These are phyloP conservation scores for Drosophila saltans DNA, from an alignment of 1,140 invertebrate genomes.

Conservation along the genomic window DNA sequence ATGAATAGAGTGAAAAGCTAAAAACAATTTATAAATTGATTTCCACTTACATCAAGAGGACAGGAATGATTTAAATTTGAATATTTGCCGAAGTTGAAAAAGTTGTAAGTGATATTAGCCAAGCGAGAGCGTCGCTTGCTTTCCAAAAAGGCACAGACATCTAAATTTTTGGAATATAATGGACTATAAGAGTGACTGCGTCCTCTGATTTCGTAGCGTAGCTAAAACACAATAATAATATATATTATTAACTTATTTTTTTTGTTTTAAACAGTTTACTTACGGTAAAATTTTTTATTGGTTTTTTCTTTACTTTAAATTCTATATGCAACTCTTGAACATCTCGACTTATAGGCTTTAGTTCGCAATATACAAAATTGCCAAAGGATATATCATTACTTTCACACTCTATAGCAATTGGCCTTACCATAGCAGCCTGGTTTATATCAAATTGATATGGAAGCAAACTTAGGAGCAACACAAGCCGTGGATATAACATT, in stretches of 20 bases:
- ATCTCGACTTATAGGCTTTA: slow-evolving; percentile 32
- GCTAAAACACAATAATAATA: background rate
- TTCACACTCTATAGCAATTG: slow-evolving; percentile 25
- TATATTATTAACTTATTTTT: too few species aligned
- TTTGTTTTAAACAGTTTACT: background rate
- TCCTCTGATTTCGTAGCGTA: background rate
- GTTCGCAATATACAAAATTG: background rate
- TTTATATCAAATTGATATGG: background rate
- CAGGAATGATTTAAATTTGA: slow-evolving; percentile 1
- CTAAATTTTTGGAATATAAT: background rate
- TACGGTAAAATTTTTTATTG: background rate
- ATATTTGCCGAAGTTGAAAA: background rate
- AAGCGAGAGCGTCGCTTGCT: background rate
- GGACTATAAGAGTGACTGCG: background rate
- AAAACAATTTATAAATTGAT: background rate
- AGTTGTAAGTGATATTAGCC: background rate
- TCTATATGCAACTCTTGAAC: background rate
- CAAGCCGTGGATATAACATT: background rate
- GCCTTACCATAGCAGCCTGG: slow-evolving; percentile 1
- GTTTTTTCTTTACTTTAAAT: background rate
- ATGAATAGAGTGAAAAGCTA: background rate
- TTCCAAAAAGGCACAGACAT: background rate
- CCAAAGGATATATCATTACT: slow-evolving; percentile 18
- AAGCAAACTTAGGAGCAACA: background rate
- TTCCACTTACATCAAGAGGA: background rate